Conservation (phyloP, 1,140 invertebrate genomes). For the Charaxes varanes region DNA sequence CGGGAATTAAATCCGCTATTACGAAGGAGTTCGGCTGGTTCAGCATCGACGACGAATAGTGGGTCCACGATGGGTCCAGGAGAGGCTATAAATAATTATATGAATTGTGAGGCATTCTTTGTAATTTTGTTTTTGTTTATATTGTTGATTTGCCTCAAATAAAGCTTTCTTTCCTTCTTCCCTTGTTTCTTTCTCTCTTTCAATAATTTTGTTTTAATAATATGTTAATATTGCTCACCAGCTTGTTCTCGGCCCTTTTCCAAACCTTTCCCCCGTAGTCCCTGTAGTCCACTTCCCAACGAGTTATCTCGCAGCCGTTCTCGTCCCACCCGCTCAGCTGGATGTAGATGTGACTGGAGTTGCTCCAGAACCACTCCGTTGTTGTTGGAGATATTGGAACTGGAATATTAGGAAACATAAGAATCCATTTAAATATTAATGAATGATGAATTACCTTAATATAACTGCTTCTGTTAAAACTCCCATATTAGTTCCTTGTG, state of each 20-base stretch:
- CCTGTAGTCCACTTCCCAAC: constrained; percentile 65
- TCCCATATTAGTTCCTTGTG: too few species aligned
- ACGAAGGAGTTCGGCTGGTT: constrained; percentile 64
- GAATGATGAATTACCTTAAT: too few species aligned
- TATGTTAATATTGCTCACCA: constrained; percentile 31
- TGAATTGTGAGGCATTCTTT: not conserved
- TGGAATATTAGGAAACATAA: too few species aligned
- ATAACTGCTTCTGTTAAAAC: too few species aligned
- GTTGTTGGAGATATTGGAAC: constrained; percentile 54
- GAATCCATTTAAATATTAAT: too few species aligned
- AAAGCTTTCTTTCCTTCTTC: too few species aligned
- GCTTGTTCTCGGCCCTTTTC: constrained; percentile 52
- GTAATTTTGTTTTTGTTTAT: not conserved
- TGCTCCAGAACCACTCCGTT: constrained; percentile 69
- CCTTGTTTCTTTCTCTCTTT: too few species aligned
- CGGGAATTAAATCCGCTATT: constrained; percentile 82
- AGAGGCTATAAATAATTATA: constrained; percentile 27
- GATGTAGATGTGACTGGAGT: constrained; percentile 60
- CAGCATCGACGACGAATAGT: constrained; percentile 31
- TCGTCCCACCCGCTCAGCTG: constrained; percentile 67
- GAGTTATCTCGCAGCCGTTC: constrained; percentile 61
- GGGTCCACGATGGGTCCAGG: constrained; percentile 33
- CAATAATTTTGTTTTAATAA: not conserved
- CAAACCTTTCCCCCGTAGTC: constrained; percentile 51
- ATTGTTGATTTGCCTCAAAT: too few species aligned